Percentiles rank a stretch among this genome's conserved stretches.
Evolutionary conservation across 2,888 invertebrate species (phyloP).

Genomic region (Mesorhabditis sp.): DNA sequence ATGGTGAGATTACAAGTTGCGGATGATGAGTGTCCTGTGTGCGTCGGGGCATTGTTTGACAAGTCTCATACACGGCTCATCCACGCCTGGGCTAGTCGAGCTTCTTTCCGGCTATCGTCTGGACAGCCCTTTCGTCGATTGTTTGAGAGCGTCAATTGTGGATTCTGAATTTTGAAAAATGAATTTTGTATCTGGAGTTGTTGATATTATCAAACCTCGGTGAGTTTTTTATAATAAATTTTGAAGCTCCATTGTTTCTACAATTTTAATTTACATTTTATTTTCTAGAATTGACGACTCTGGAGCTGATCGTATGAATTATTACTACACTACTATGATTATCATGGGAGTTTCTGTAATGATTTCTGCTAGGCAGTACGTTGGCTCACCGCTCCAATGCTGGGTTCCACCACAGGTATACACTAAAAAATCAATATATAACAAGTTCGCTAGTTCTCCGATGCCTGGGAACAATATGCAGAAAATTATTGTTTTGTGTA

Average conservation of each 20-base stretch:
- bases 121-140: background rate
- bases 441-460: constrained; percentile 33
- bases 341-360: constrained; percentile 41
- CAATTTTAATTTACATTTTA: background rate
- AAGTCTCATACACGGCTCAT: constrained; percentile 2
- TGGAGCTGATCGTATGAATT: constrained; percentile 49
- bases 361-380: constrained; percentile 50
- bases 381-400: constrained; percentile 55
- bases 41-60: background rate
- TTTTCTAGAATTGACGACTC: constrained; percentile 32
- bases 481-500: constrained; percentile 57
- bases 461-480: constrained; percentile 55
- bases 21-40: background rate
- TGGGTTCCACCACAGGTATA: constrained; percentile 51
- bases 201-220: background rate
- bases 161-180: constrained; percentile 1
- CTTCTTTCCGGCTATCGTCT: too few relatives aligned
- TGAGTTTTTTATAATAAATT: background rate
- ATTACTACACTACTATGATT: constrained; percentile 52
- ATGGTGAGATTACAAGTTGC: background rate
- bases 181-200: constrained; percentile 4
- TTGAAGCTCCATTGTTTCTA: background rate
- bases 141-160: background rate
- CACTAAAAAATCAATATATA: constrained; percentile 3
- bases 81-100: background rate